Evolutionary conservation across 2,888 invertebrate species (phyloP).

Genomic region (Agapostemon virescens): DNA sequence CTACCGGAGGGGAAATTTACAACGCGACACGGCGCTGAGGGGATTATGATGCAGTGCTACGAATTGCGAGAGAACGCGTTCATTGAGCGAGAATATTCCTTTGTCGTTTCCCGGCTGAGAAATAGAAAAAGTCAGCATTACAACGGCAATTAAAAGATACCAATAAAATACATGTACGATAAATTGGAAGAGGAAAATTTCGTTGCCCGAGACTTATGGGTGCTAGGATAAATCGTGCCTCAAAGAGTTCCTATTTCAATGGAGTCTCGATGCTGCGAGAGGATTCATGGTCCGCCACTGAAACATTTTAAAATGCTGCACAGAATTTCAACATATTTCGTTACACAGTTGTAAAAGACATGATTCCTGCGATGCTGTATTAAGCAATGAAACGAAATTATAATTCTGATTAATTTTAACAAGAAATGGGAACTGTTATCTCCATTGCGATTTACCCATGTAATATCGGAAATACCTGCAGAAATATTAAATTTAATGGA

Average conservation of each 20-base stretch:
- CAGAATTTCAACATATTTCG: background rate
- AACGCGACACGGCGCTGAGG: constrained; percentile 16
- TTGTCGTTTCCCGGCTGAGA: constrained; percentile 27
- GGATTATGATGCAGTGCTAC: constrained; percentile 23
- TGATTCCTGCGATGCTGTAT: background rate
- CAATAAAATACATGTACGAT: background rate
- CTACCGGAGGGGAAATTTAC: constrained; percentile 32
- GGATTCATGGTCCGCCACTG: background rate
- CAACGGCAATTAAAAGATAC: constrained; percentile 8
- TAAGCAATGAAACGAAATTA: background rate
- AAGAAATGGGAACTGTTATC: background rate
- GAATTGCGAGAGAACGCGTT: background rate
- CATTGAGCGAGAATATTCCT: constrained; percentile 35
- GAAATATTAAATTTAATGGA: background rate
- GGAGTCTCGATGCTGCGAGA: background rate
- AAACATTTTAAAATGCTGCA: background rate
- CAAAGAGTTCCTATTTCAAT: background rate
- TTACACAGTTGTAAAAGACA: background rate
- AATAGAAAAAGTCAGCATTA: constrained; percentile 18
- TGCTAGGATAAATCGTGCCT: background rate
- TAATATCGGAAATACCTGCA: background rate
- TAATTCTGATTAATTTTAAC: background rate
- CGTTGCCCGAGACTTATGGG: background rate
- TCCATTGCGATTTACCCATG: background rate
- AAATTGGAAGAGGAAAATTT: background rate